Evolutionary conservation across 2,113 vertebrate species (phyloP).

Genomic region (Otocyon megalotis): DNA sequence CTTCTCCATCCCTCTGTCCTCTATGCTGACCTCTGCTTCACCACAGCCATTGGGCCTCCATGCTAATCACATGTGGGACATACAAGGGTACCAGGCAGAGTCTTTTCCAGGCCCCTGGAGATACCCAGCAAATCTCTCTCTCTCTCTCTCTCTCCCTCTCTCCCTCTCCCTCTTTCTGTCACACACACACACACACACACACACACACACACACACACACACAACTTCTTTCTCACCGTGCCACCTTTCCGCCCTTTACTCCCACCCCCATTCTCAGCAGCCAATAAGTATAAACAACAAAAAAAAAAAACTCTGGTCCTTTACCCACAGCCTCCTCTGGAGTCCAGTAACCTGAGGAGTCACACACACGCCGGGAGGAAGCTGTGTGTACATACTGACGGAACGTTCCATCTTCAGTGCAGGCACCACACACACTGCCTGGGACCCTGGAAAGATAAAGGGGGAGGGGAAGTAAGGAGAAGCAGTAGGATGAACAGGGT

Average conservation of each 20-base stretch:
- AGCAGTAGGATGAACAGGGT: background rate
- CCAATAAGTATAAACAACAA: background rate
- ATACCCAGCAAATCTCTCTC: background rate
- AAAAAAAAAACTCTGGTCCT: slow-evolving; percentile 29
- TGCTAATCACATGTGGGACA: background rate
- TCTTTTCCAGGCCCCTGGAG: background rate
- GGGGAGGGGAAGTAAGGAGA: background rate
- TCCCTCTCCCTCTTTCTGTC: no score
- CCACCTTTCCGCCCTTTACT: background rate
- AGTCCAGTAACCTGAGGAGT: slow-evolving; percentile 97
- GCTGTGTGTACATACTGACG: slow-evolving; percentile 93
- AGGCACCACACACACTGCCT: slow-evolving; percentile 88
- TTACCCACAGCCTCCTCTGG: slow-evolving; percentile 97
- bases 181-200: background rate
- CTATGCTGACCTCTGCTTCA: background rate
- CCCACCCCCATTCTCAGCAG: background rate
- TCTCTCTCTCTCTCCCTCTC: no score
- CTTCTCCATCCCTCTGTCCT: background rate
- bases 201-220: background rate
- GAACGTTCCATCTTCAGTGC: slow-evolving; percentile 92
- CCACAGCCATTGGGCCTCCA: background rate
- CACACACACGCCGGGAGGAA: slow-evolving; percentile 93
- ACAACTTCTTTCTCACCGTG: background rate
- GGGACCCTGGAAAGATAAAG: slow-evolving; percentile 82
- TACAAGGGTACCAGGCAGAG: background rate